These are phyloP conservation scores for Lymantria dispar DNA, from an alignment of 2,888 invertebrate species.

Conservation along the genomic window DNA sequence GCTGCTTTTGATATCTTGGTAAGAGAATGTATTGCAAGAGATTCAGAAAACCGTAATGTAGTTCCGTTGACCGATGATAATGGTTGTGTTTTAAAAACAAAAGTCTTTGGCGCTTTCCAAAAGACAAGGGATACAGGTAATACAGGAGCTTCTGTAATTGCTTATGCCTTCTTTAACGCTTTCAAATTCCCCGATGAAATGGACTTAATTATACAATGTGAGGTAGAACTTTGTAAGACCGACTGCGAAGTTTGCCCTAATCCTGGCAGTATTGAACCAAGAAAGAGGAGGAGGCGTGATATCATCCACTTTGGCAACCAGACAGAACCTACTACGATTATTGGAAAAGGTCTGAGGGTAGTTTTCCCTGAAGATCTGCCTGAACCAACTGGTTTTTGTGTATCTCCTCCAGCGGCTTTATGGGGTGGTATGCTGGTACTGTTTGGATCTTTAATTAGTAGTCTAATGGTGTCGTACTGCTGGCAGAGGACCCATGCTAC, in stretches of 20 bases:
- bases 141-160: constrained; percentile 88
- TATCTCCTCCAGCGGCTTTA: constrained; percentile 85
- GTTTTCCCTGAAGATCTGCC: constrained; percentile 86
- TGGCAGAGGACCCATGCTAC: constrained; percentile 67
- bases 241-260: constrained; percentile 89
- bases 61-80: constrained; percentile 88
- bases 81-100: constrained; percentile 90
- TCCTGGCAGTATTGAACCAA: constrained; percentile 82
- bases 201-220: constrained; percentile 91
- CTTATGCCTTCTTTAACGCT: constrained; percentile 90
- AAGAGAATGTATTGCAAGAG: constrained; percentile 89
- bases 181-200: constrained; percentile 93
- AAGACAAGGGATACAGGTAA: constrained; percentile 89
- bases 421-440: constrained; percentile 83
- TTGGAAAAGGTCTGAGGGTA: constrained; percentile 85
- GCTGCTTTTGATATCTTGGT: constrained; percentile 90
- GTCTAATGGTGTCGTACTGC: constrained; percentile 62
- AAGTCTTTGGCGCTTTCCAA: constrained; percentile 91
- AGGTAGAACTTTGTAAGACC: constrained; percentile 90
- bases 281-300: constrained; percentile 64
- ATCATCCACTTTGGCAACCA: constrained; percentile 71
- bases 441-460: constrained; percentile 82
- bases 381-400: constrained; percentile 78
- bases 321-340: constrained; percentile 82
- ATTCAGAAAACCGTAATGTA: constrained; percentile 84